Percentiles rank a stretch among this genome's conserved stretches.
Evolutionary conservation across 2,797 vertebrate species (phyloP).

Genomic region (Pseudochromis fuscus): DNA sequence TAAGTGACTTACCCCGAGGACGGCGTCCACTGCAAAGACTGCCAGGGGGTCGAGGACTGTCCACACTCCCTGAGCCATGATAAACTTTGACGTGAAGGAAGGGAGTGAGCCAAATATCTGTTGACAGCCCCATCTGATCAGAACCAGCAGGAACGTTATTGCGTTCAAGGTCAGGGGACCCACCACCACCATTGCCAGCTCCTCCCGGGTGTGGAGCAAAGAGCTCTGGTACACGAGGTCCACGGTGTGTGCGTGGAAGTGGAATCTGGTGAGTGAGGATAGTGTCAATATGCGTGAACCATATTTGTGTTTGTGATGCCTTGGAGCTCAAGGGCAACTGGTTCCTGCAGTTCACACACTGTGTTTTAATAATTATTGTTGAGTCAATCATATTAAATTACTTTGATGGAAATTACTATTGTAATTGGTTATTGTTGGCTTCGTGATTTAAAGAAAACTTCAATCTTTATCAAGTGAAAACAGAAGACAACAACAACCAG

Average conservation of each 20-base stretch:
- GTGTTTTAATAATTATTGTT: conserved; percentile 48
- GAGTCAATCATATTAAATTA: conserved; percentile 62
- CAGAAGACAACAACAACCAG: too few species aligned
- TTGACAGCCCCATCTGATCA: conserved; percentile 98
- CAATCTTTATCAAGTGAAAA: conserved; percentile 4
- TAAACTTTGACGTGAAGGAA: conserved; percentile 97
- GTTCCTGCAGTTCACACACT: conserved; percentile 42
- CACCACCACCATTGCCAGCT: conserved; percentile 90
- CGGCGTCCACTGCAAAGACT: conserved; percentile 92
- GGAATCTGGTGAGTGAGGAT: conserved; percentile 85
- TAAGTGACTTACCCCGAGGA: conserved; percentile 99
- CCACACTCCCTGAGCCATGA: conserved; percentile 96
- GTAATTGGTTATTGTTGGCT: conserved; percentile 24
- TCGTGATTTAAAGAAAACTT: conserved; percentile 13
- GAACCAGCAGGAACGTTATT: conserved; percentile 89
- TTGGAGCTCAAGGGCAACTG: conserved; percentile 49
- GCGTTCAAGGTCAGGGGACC: conserved; percentile 94
- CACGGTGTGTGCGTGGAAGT: conserved; percentile 89
- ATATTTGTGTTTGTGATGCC: conserved; percentile 49
- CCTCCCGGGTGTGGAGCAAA: conserved; percentile 89
- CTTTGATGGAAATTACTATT: conserved; percentile 40
- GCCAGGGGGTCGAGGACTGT: conserved; percentile 96
- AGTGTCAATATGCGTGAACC: conserved; percentile 57
- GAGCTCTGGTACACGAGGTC: conserved; percentile 93
- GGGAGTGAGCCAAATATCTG: conserved; percentile 93